Conservation (phyloP, 2,797 vertebrate genomes). For the Smutsia temminckii region DNA sequence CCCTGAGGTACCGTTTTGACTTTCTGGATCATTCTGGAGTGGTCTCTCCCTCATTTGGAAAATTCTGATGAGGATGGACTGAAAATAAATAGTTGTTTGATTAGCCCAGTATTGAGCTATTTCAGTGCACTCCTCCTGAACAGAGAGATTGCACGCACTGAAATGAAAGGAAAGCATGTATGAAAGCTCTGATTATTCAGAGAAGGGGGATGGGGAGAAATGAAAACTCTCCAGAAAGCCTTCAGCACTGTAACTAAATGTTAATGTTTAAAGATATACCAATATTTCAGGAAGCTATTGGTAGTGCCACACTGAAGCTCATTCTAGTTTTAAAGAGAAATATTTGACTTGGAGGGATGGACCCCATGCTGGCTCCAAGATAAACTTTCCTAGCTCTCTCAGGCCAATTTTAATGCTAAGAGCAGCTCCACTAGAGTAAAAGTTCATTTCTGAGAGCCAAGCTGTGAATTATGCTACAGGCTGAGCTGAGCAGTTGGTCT, state of each 20-base stretch:
- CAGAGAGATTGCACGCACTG: conserved; percentile 7
- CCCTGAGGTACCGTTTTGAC: neutral
- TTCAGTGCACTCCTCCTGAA: conserved; percentile 23
- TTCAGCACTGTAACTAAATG: conserved; percentile 81
- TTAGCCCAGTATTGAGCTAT: conserved; percentile 5
- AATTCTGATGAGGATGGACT: neutral
- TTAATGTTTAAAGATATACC: conserved; percentile 83
- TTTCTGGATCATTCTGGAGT: conserved; percentile 62
- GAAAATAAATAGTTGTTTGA: conserved; percentile 59
- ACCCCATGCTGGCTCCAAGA: conserved; percentile 84
- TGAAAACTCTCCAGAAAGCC: conserved; percentile 78
- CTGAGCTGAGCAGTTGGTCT: conserved; percentile 81
- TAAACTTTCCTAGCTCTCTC: conserved; percentile 86
- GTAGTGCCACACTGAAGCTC: conserved; percentile 82
- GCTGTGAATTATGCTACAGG: conserved; percentile 79
- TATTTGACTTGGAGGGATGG: conserved; percentile 87
- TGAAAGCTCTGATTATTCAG: conserved; percentile 70
- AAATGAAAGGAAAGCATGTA: conserved; percentile 38
- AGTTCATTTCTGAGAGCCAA: conserved; percentile 82
- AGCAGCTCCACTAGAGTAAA: conserved; percentile 82
- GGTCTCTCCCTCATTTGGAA: conserved; percentile 43
- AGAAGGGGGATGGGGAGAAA: conserved; percentile 54
- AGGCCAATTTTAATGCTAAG: conserved; percentile 84
- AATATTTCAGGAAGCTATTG: conserved; percentile 84
- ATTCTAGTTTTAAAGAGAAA: conserved; percentile 85